Conservation (phyloP, 2,888 invertebrate genomes). For the Fragum sueziense region DNA sequence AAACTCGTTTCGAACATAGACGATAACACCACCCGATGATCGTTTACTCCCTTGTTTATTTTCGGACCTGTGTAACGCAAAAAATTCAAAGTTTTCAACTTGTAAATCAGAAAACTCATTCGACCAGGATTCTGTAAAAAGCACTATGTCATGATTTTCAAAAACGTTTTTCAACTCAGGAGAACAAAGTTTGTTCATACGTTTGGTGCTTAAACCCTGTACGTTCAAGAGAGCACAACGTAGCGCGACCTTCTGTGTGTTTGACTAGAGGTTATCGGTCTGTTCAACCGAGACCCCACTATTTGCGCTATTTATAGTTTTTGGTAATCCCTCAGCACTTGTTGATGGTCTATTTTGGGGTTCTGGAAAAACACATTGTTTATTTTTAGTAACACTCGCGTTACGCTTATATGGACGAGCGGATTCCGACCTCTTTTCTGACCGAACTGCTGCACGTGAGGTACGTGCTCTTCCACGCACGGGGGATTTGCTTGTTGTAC, state of each 20-base stretch:
- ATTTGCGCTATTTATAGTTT: background rate
- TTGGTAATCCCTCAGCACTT: background rate
- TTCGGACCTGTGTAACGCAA: slow-evolving; percentile 16
- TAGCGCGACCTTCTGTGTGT: slow-evolving; percentile 4
- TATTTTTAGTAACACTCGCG: background rate
- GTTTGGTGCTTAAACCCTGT: slow-evolving; percentile 5
- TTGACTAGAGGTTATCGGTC: background rate
- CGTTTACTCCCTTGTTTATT: slow-evolving; percentile 5
- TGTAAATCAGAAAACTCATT: slow-evolving; percentile 19
- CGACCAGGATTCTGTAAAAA: slow-evolving; percentile 32
- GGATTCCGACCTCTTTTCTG: background rate
- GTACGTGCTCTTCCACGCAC: background rate
- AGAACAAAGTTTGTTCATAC: slow-evolving; percentile 13
- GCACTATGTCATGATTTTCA: slow-evolving; percentile 22
- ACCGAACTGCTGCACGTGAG: background rate
- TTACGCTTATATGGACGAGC: background rate
- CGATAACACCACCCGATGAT: slow-evolving; percentile 12
- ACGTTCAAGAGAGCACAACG: no score
- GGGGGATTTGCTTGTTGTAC: background rate
- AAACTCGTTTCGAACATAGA: no score
- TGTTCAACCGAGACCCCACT: background rate
- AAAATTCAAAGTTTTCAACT: slow-evolving; percentile 28
- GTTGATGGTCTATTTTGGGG: background rate
- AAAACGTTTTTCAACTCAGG: slow-evolving; percentile 20
- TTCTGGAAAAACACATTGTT: background rate